Evolutionary conservation across 2,888 invertebrate species (phyloP).

Genomic region (Xestoiulus laeticollis): DNA sequence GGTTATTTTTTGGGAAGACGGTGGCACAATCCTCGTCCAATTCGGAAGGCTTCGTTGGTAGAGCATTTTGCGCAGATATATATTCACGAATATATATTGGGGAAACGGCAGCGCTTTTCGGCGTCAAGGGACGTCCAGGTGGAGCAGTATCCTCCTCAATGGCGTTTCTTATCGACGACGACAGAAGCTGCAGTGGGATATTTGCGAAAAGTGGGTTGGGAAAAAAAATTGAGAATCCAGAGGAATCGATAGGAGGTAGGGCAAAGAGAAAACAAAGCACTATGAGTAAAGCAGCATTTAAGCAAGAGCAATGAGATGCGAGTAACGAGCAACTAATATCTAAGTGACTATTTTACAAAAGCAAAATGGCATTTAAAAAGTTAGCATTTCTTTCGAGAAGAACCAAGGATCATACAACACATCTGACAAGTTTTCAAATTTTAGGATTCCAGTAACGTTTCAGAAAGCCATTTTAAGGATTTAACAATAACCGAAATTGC

Average conservation of each 20-base stretch:
- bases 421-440: too few species aligned
- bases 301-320: background rate
- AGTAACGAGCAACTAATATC: background rate
- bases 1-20: background rate
- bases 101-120: background rate
- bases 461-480: too few species aligned
- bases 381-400: too few species aligned
- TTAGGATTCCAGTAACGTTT: too few species aligned
- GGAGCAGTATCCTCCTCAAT: background rate
- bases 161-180: background rate
- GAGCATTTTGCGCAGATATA: background rate
- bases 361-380: background rate
- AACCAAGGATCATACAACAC: too few species aligned
- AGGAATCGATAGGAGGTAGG: background rate
- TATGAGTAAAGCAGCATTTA: background rate
- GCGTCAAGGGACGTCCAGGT: background rate
- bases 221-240: too few species aligned
- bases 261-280: slow-evolving; percentile 5
- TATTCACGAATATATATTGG: background rate
- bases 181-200: background rate
- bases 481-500: too few species aligned
- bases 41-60: slow-evolving; percentile 34
- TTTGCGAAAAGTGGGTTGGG: background rate
- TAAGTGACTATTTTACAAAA: background rate
- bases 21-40: slow-evolving; percentile 3